Evolutionary conservation across 1,140 invertebrate genomes (phyloP).

Genomic region (Ericerus pela): DNA sequence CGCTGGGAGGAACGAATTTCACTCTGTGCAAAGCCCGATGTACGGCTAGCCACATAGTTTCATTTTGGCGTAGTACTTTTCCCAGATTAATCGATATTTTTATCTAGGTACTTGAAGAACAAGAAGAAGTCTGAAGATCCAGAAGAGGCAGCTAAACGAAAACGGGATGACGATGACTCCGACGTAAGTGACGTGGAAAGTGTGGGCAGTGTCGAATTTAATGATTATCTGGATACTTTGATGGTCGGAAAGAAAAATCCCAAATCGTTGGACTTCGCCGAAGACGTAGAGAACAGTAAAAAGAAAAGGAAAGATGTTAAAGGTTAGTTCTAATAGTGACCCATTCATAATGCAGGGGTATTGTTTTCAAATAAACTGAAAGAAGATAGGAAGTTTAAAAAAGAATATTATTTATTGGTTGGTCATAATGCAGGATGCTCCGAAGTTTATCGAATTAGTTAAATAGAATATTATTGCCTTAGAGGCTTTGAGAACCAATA

Average conservation of each 20-base stretch:
- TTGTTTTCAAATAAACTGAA: too few species aligned
- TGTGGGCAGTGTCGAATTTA: slow-evolving; percentile 78
- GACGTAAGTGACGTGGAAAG: slow-evolving; percentile 58
- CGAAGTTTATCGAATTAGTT: too few species aligned
- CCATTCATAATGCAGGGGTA: slow-evolving; percentile 17
- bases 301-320: slow-evolving; percentile 27
- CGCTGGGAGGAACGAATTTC: too few species aligned
- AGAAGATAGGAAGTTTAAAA: too few species aligned
- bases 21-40: too few species aligned
- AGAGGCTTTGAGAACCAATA: too few species aligned
- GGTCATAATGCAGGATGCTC: too few species aligned
- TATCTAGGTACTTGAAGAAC: slow-evolving; percentile 27
- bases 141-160: slow-evolving; percentile 22
- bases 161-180: slow-evolving; percentile 29
- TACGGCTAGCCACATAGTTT: too few species aligned
- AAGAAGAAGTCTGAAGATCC: slow-evolving; percentile 23
- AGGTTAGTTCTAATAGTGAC: slow-evolving; percentile 20
- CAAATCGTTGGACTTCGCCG: slow-evolving; percentile 30
- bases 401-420: too few species aligned
- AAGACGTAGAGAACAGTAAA: slow-evolving; percentile 24
- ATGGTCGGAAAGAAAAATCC: slow-evolving; percentile 30
- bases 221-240: slow-evolving; percentile 56
- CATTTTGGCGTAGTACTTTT: slow-evolving; percentile 31
- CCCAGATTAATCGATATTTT: slow-evolving; percentile 27
- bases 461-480: too few species aligned